Evolutionary conservation across 2,113 vertebrate species (phyloP).

Genomic region (Octodon degus): DNA sequence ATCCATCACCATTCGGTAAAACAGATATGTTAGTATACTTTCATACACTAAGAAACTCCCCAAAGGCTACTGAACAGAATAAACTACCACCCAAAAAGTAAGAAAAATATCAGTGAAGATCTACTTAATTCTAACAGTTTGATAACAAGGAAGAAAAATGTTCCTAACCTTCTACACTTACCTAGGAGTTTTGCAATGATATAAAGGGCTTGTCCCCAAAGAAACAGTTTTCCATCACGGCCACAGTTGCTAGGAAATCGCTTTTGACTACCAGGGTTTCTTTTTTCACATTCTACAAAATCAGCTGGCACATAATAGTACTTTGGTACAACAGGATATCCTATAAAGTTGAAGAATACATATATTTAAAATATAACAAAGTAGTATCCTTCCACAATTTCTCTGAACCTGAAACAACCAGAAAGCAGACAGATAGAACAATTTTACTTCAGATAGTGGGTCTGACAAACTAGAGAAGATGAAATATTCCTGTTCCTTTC

Average conservation of each 20-base stretch:
- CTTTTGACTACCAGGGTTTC: conserved; percentile 94
- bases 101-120: background rate
- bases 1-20: background rate
- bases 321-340: conserved; percentile 94
- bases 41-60: background rate
- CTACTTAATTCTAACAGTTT: background rate
- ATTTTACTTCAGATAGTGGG: background rate
- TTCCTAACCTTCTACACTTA: conserved; percentile 82
- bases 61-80: background rate
- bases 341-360: conserved; percentile 83
- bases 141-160: background rate
- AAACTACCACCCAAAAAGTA: accelerated
- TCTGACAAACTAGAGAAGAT: background rate
- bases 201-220: conserved; percentile 97
- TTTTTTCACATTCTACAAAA: conserved; percentile 96
- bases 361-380: conserved; percentile 59
- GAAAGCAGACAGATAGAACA: background rate
- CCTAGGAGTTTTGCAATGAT: conserved; percentile 96
- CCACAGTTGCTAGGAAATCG: conserved; percentile 97
- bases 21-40: background rate
- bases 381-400: background rate
- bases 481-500: background rate
- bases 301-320: conserved; percentile 97
- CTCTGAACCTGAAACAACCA: background rate
- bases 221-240: conserved; percentile 94